A percentile compares a stretch with the other conserved stretches of the same genome.
Evolutionary conservation across 2,888 invertebrate genomes (phyloP).

Genomic region (Drosophila barbarae): DNA sequence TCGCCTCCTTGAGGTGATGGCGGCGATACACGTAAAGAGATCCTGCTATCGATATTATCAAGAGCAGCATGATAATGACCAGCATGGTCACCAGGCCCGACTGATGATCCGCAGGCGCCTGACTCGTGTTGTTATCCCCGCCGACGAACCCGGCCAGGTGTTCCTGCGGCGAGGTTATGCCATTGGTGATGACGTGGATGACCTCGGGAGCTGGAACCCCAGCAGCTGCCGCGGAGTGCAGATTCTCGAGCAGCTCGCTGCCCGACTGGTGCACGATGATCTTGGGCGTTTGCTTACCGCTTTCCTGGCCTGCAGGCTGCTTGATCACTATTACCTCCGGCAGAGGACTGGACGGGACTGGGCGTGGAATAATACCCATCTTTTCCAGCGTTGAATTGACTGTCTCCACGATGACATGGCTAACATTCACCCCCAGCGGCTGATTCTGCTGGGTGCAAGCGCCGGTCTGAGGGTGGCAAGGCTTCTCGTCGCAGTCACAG

Average conservation of each 20-base stretch:
- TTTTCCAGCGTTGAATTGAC: conserved; percentile 78
- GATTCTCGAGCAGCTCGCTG: conserved; percentile 64
- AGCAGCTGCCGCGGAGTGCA: conserved; percentile 56
- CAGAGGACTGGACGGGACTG: conserved; percentile 58
- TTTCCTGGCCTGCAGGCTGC: conserved; percentile 61
- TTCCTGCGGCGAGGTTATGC: conserved; percentile 46
- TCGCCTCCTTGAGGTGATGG: conserved; percentile 70
- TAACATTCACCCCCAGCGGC: conserved; percentile 61
- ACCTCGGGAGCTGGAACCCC: conserved; percentile 74
- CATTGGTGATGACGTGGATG: conserved; percentile 77
- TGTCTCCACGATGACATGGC: conserved; percentile 77
- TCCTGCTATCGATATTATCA: conserved; percentile 73
- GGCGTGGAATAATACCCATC: conserved; percentile 65
- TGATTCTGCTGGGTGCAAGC: conserved; percentile 54
- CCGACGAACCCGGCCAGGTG: conserved; percentile 61
- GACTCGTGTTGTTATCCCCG: conserved; percentile 45
- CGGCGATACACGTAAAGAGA: conserved; percentile 76
- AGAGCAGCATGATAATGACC: conserved; percentile 71
- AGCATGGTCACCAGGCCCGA: conserved; percentile 71
- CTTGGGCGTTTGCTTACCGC: conserved; percentile 71
- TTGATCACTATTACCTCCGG: conserved; percentile 78
- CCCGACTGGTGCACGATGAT: conserved; percentile 77
- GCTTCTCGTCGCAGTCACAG: conserved; percentile 74
- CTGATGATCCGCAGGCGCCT: conserved; percentile 65
- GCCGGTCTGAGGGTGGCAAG: conserved; percentile 72